Base-by-base conservation (phyloP, 1,140 invertebrate genomes). In the Papilio glaucus region DNA sequence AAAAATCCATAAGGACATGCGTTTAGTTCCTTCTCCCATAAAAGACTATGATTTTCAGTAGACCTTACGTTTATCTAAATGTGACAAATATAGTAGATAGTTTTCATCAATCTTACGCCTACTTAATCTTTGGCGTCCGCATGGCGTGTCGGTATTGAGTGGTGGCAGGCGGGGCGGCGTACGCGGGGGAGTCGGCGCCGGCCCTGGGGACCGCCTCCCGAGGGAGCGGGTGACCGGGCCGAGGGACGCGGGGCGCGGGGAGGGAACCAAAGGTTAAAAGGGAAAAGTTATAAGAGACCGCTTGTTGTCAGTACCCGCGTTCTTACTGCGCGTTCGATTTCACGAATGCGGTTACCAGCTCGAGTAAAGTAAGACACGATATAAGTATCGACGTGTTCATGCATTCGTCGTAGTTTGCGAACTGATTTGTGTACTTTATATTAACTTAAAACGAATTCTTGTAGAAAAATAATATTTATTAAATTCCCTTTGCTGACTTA, bases 171-270 rank as follows among this genome's bases (percentile, higher is more conserved):
- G 84, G 77, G 84, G 89, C 67, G 77, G 78, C 73, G 79, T 77
- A 75, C 78, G 70, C 76, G 73, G 76, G 89, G 87, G 89, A 90
- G 87, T 90, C 88, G 79, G 82, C 85, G 81, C 86, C 85, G 86
- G 85, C 93, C 90, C 93, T 71, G 85, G 92, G 91, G 93, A 93
- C 90, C 91, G 92, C 93, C 93, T 93, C 92, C 92, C 92, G 84
- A 84, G 89, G 89, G 90, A 91, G 78, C 78, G 67, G 39, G 72
- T 72, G 61, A 78, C 33, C 74, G 77, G 77, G 72, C 67, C 33
- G 63, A 77, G 21, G 29, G 72, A 65, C 73, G 74, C 72, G 77
- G 72, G 75, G 42, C 75, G 65, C 70, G 65, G 62, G 78, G 77
- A 85, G 85, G 82, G 79, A 84, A 80, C 81, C 85, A 89, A 93